phyloP scores from a whole-genome alignment of 2,797 vertebrate genomes.

The Pseudomugil tenellus region DNA sequence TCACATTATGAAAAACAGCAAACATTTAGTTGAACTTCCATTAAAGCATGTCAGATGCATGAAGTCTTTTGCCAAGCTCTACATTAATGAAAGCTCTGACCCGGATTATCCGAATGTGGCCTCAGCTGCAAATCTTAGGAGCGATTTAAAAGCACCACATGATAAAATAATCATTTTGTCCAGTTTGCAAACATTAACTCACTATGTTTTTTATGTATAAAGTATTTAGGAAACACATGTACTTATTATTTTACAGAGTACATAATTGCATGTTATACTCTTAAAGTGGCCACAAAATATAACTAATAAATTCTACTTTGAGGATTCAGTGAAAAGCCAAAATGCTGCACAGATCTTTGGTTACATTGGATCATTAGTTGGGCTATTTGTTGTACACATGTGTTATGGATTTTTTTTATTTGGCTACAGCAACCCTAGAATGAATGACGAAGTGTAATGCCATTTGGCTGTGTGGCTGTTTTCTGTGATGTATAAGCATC shows the following conservation, averaged over 20 bases:
- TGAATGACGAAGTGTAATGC: too few species aligned
- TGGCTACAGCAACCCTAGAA: neutral
- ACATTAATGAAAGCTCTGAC: neutral
- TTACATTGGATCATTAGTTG: neutral
- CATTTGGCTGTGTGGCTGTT: too few species aligned
- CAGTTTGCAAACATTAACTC: neutral
- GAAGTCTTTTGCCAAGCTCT: too few species aligned
- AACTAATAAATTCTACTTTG: too few species aligned
- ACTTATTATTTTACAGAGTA: neutral
- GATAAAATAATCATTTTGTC: neutral
- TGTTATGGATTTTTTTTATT: neutral
- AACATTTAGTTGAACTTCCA: too few species aligned
- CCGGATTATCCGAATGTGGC: neutral
- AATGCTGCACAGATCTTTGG: neutral
- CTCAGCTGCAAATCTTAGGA: neutral
- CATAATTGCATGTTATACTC: neutral
- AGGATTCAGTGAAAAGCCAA: neutral
- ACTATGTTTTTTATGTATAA: neutral
- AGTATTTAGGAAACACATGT: neutral
- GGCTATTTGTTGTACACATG: neutral
- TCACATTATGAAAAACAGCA: too few species aligned
- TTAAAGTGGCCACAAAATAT: neutral
- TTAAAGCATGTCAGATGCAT: too few species aligned
- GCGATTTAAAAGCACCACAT: neutral
- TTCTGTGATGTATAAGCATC: too few species aligned